Percentiles rank a stretch among this genome's conserved stretches.
Conservation (phyloP, 2,888 invertebrate species). For the Leptarthrus brevirostris region DNA sequence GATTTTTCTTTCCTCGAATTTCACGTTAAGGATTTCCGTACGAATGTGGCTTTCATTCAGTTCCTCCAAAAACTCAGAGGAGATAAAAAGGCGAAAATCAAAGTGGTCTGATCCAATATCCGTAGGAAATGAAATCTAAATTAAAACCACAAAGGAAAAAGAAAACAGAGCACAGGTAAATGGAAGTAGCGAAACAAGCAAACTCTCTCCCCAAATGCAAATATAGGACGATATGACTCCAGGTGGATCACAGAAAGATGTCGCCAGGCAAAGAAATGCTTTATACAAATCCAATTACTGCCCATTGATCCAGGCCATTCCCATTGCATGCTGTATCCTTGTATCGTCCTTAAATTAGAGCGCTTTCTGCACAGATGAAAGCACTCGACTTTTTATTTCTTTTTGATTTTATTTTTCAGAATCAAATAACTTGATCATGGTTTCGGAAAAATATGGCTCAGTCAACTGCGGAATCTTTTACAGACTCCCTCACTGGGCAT, state of each 20-base stretch:
- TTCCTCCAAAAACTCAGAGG: background rate
- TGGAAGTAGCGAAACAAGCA: conserved; percentile 2
- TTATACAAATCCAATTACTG: conserved; percentile 33
- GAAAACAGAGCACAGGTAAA: background rate
- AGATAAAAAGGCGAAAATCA: conserved; percentile 15
- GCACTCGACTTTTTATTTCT: background rate
- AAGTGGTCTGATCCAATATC: conserved; percentile 35
- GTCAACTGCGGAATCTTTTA: background rate
- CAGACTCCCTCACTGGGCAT: background rate
- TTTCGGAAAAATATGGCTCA: background rate
- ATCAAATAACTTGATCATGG: background rate
- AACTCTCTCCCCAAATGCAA: conserved; percentile 1
- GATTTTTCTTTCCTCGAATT: background rate
- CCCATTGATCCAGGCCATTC: conserved; percentile 14
- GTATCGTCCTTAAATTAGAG: conserved; percentile 4
- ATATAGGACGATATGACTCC: background rate
- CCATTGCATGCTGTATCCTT: background rate
- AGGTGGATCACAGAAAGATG: background rate
- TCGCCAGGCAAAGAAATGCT: background rate
- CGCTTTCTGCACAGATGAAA: background rate
- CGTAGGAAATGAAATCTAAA: conserved; percentile 42
- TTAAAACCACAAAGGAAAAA: conserved; percentile 34
- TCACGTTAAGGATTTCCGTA: background rate
- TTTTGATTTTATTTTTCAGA: background rate
- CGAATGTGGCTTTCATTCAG: background rate